These are phyloP conservation scores for Electrophaes corylata DNA, from an alignment of 2,888 invertebrate genomes.

Conservation along the genomic window DNA sequence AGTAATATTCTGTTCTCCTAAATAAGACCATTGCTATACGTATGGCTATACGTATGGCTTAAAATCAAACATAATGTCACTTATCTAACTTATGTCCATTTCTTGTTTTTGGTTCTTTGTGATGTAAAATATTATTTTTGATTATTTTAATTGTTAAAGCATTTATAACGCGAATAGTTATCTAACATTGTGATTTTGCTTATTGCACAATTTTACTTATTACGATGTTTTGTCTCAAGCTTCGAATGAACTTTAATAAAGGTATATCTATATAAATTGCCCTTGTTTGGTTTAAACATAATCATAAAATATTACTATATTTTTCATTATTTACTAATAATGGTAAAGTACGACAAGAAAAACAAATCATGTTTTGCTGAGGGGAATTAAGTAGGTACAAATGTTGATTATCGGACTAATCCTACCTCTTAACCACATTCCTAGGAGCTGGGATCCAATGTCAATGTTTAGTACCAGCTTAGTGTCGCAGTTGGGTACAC, in stretches of 20 bases:
- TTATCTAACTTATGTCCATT: neutral
- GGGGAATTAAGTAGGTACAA: too few species aligned
- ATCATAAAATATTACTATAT: too few species aligned
- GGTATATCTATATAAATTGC: conserved; percentile 21
- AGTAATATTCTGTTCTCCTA: neutral
- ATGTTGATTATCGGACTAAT: too few species aligned
- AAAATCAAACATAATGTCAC: neutral
- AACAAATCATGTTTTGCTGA: too few species aligned
- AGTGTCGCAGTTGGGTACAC: too few species aligned
- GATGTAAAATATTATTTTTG: conserved; percentile 37
- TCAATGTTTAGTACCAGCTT: too few species aligned
- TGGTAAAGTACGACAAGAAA: too few species aligned
- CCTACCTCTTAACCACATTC: too few species aligned
- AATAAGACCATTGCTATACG: neutral
- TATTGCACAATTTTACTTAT: conserved; percentile 71
- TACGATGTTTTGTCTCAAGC: conserved; percentile 61
- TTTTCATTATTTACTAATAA: too few species aligned
- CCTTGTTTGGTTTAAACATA: conserved; percentile 6
- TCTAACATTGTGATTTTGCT: conserved; percentile 58
- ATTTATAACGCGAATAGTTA: conserved; percentile 57
- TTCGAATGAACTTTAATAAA: conserved; percentile 58
- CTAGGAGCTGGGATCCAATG: too few species aligned
- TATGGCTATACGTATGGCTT: neutral
- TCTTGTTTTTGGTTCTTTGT: conserved; percentile 23
- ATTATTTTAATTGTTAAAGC: conserved; percentile 51